Percentiles rank a stretch among this genome's conserved stretches.
Evolutionary conservation across 2,888 invertebrate genomes (phyloP).

Genomic region (Esperia sulphurella): DNA sequence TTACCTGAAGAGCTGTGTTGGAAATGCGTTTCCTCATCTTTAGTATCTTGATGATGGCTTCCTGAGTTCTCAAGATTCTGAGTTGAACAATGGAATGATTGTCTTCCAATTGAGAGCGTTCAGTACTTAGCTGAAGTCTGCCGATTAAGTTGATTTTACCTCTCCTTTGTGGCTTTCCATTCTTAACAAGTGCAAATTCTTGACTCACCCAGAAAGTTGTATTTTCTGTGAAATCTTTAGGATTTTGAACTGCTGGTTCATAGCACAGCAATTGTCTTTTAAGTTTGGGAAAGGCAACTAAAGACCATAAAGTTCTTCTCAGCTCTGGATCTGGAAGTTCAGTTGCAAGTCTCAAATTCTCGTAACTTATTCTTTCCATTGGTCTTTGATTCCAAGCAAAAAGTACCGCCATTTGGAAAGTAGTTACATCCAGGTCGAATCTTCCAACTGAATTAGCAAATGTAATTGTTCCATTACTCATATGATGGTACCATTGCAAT

Average conservation of each 20-base stretch:
- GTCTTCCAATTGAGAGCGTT: constrained; percentile 97
- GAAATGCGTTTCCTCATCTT: constrained; percentile 98
- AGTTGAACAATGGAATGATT: constrained; percentile 99
- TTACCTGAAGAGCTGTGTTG: constrained; percentile 94
- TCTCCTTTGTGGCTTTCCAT: constrained; percentile 94
- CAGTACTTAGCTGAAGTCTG: constrained; percentile 95
- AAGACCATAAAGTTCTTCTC: constrained; percentile 95
- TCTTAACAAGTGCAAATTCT: constrained; percentile 96
- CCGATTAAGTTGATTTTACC: constrained; percentile 98
- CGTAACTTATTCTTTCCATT: constrained; percentile 95
- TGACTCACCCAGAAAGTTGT: constrained; percentile 98
- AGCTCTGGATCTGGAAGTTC: constrained; percentile 97
- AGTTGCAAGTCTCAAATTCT: constrained; percentile 96
- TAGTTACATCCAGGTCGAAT: constrained; percentile 98
- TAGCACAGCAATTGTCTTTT: constrained; percentile 94
- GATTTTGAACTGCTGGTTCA: constrained; percentile 88
- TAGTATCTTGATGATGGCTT: constrained; percentile 99
- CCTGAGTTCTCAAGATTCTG: constrained; percentile 94
- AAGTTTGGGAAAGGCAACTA: constrained; percentile 97
- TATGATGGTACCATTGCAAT: constrained; percentile 99
- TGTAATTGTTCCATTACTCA: constrained; percentile 99
- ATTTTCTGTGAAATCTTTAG: constrained; percentile 96
- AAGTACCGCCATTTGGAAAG: constrained; percentile 99
- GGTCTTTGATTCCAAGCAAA: constrained; percentile 99
- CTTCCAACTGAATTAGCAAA: constrained; percentile 95